Percentiles rank a stretch among this genome's conserved stretches.
Conservation (phyloP, 1,140 invertebrate genomes). For the Drosophila fuyamai region DNA sequence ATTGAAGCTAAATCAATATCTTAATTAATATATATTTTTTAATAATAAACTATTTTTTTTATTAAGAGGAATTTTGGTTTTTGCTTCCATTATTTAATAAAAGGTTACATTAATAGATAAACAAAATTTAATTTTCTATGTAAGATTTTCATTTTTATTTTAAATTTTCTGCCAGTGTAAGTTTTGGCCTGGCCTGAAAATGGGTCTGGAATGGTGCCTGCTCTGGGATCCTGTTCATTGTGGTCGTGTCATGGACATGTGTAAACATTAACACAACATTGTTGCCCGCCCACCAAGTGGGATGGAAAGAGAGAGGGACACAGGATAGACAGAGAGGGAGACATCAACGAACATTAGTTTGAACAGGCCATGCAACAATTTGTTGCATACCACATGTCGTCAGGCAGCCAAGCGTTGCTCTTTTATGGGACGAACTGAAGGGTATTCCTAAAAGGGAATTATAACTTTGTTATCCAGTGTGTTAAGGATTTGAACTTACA, state of each 20-base stretch:
- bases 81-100: too few relatives aligned
- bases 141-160: too few relatives aligned
- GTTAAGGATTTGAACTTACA: too few relatives aligned
- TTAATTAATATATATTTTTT: too few relatives aligned
- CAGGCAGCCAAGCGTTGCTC: constrained; percentile 44
- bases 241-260: constrained; percentile 75
- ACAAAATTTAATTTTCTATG: not conserved
- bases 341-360: constrained; percentile 50
- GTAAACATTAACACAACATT: constrained; percentile 79
- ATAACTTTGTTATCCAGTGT: not conserved
- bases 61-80: too few relatives aligned
- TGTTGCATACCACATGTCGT: constrained; percentile 57
- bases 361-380: constrained; percentile 70
- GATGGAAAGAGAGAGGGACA: not conserved
- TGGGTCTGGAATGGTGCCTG: constrained; percentile 51
- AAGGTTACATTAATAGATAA: too few relatives aligned
- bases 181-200: constrained; percentile 6
- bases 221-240: constrained; percentile 69
- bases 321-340: constrained; percentile 8
- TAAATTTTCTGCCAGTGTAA: not conserved
- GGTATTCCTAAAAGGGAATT: constrained; percentile 1
- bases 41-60: too few relatives aligned
- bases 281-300: constrained; percentile 31
- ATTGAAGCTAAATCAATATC: too few relatives aligned
- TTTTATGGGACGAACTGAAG: constrained; percentile 35